phyloP scores from a whole-genome alignment of 2,888 invertebrate genomes.

The Acanthosepion lycidas region DNA sequence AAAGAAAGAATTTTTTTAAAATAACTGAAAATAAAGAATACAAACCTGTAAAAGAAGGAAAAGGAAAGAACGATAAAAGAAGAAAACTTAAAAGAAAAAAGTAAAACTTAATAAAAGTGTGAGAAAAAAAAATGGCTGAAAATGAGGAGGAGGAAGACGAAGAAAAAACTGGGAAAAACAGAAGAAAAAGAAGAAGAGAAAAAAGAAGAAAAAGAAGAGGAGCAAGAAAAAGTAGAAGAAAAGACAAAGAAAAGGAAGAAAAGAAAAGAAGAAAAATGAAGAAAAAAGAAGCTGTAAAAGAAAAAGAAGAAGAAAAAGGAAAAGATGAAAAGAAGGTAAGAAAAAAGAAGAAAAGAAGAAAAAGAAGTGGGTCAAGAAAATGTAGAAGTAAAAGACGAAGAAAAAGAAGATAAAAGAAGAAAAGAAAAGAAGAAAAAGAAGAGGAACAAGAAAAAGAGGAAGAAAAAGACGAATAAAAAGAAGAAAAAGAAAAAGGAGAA shows the following conservation, averaged over 20 bases:
- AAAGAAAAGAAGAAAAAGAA: neutral
- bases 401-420: neutral
- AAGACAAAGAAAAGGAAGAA: neutral
- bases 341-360: neutral
- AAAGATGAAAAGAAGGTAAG: neutral
- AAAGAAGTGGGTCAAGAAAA: conserved; percentile 45
- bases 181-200: neutral
- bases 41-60: too few relatives aligned
- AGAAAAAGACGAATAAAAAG: neutral
- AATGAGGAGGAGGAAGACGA: neutral
- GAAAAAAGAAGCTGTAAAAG: neutral
- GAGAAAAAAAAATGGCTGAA: neutral
- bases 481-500: neutral
- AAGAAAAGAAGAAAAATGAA: neutral
- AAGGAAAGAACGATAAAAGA: too few relatives aligned
- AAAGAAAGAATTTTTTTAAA: too few relatives aligned
- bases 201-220: neutral
- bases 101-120: too few relatives aligned
- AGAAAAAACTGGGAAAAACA: neutral
- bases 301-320: neutral
- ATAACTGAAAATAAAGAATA: too few relatives aligned
- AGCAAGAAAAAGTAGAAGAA: neutral
- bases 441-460: neutral
- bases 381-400: conserved; percentile 20
- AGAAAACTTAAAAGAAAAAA: too few relatives aligned